Evolutionary conservation across 35 echinoderm and acorn worm genomes (phyloP).

Genomic region (Acanthaster planci): DNA sequence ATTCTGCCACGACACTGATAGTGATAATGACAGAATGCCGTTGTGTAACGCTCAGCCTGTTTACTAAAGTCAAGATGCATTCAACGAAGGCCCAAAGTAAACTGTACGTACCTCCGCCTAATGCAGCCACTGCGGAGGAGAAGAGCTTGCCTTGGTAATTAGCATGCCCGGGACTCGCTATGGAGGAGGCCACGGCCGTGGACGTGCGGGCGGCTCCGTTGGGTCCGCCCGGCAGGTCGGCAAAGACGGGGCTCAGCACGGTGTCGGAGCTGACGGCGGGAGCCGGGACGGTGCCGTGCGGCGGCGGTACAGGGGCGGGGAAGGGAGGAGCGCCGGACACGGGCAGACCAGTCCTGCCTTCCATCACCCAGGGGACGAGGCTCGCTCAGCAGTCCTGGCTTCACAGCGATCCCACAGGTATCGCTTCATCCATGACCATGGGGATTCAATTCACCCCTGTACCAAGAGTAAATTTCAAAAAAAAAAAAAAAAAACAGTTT

Average conservation of each 20-base stretch:
- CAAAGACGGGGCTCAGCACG: slow-evolving; percentile 42
- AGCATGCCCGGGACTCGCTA: slow-evolving; percentile 28
- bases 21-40: no score
- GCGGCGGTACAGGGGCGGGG: slow-evolving; percentile 9
- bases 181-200: not conserved
- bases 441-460: no score
- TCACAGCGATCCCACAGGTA: not conserved
- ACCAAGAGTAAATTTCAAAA: not conserved
- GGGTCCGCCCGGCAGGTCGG: slow-evolving; percentile 40
- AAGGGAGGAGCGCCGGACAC: slow-evolving; percentile 32
- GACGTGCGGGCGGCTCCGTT: slow-evolving; percentile 7
- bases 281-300: slow-evolving; percentile 38
- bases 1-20: no score
- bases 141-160: slow-evolving; percentile 18
- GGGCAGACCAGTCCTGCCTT: slow-evolving; percentile 36
- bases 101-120: slow-evolving; percentile 16
- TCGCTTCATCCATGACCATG: slow-evolving; percentile 14
- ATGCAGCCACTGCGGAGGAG: slow-evolving; percentile 2
- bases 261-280: slow-evolving; percentile 22
- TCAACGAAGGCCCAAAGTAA: not conserved
- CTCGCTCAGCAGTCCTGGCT: not conserved
- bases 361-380: not conserved
- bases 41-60: no score
- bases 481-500: not conserved
- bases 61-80: no score